A percentile compares a stretch with the other conserved stretches of the same genome.
phyloP scores from a whole-genome alignment of 2,888 invertebrate genomes.

The Drosophila meridionalis region DNA sequence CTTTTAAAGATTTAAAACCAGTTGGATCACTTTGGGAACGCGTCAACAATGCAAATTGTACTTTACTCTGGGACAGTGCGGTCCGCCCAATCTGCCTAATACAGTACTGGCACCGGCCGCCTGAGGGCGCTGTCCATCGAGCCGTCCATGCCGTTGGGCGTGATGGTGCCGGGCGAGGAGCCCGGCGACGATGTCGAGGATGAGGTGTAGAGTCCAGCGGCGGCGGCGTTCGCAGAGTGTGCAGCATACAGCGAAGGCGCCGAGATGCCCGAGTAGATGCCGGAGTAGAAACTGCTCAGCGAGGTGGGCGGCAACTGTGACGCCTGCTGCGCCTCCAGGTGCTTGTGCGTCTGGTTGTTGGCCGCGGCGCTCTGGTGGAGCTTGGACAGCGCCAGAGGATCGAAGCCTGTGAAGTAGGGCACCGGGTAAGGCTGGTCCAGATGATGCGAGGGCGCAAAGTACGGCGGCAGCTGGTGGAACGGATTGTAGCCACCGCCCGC shows the following conservation, averaged over 20 bases:
- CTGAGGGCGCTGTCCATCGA: constrained; percentile 83
- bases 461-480: constrained; percentile 89
- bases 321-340: constrained; percentile 83
- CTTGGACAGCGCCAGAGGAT: constrained; percentile 84
- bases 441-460: constrained; percentile 91
- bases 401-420: constrained; percentile 85
- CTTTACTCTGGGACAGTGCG: constrained; percentile 68
- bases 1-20: constrained; percentile 79
- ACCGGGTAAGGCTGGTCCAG: constrained; percentile 87
- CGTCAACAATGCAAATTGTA: constrained; percentile 76
- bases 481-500: constrained; percentile 87
- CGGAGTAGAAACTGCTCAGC: constrained; percentile 85
- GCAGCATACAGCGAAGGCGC: constrained; percentile 84
- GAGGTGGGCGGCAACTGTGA: constrained; percentile 84
- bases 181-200: constrained; percentile 85
- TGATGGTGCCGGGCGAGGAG: constrained; percentile 84
- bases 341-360: constrained; percentile 81
- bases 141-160: constrained; percentile 83
- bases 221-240: constrained; percentile 83
- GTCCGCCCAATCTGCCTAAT: constrained; percentile 65
- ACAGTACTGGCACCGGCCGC: constrained; percentile 85
- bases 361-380: constrained; percentile 84
- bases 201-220: constrained; percentile 84
- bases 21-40: constrained; percentile 77
- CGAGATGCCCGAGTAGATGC: constrained; percentile 85